phyloP scores from a whole-genome alignment of 1,140 invertebrate species.

The Drosophila kepulauana region DNA sequence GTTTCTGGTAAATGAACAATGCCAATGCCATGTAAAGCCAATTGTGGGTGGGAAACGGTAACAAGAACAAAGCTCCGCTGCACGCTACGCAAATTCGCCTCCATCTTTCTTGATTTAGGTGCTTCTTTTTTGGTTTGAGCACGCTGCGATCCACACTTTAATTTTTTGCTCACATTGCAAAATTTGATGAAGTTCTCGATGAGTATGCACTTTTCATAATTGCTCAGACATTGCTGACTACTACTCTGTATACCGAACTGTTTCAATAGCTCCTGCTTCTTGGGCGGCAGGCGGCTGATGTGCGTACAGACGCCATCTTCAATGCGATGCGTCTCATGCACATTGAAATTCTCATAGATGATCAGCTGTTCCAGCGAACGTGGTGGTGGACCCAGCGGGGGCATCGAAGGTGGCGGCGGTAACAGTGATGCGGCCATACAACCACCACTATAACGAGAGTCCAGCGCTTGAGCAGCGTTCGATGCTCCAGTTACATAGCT shows the following conservation, averaged over 20 bases:
- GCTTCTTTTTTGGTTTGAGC: slow-evolving; percentile 11
- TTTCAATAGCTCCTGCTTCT: slow-evolving; percentile 85
- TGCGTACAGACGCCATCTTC: slow-evolving; percentile 84
- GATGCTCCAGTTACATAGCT: slow-evolving; percentile 53
- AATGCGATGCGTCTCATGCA: slow-evolving; percentile 81
- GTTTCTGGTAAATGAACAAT: slow-evolving; percentile 38
- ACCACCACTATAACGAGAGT: slow-evolving; percentile 58
- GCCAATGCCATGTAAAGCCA: slow-evolving; percentile 48
- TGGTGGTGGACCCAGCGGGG: slow-evolving; percentile 59
- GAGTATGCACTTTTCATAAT: slow-evolving; percentile 85
- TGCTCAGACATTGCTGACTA: slow-evolving; percentile 84
- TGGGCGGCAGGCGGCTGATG: slow-evolving; percentile 82
- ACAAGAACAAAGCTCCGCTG: slow-evolving; percentile 75
- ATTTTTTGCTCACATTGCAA: slow-evolving; percentile 84
- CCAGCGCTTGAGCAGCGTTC: slow-evolving; percentile 38
- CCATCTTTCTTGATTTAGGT: slow-evolving; percentile 2
- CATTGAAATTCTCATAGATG: slow-evolving; percentile 84
- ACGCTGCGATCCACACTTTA: slow-evolving; percentile 50
- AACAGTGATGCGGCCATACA: slow-evolving; percentile 49
- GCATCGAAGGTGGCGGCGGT: slow-evolving; percentile 40
- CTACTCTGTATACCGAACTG: slow-evolving; percentile 85
- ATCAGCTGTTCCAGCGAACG: slow-evolving; percentile 75
- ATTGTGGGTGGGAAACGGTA: slow-evolving; percentile 23
- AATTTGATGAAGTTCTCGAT: slow-evolving; percentile 85
- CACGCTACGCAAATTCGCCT: slow-evolving; percentile 37